Conservation (phyloP, 1,140 invertebrate species). For the Luehdorfia chinensis region DNA sequence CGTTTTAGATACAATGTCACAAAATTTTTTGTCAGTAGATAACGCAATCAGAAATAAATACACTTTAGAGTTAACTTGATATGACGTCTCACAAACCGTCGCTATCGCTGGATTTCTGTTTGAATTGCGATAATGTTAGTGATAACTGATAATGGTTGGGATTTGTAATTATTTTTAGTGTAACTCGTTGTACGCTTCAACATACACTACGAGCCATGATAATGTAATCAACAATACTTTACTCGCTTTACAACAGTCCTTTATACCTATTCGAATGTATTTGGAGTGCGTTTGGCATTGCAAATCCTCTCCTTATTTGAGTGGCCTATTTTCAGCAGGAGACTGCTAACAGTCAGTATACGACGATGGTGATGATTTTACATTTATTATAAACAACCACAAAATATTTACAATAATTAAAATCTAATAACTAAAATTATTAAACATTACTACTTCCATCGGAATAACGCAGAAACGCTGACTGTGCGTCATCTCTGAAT, state of each 20-base stretch:
- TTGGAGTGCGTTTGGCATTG: too few relatives aligned
- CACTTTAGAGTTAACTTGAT: slow-evolving; percentile 45
- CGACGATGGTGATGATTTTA: too few relatives aligned
- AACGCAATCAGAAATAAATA: slow-evolving; percentile 57
- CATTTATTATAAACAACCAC: too few relatives aligned
- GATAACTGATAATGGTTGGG: slow-evolving; percentile 33
- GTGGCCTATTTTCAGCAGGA: too few relatives aligned
- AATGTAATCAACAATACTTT: slow-evolving; percentile 10
- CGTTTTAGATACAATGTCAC: slow-evolving; percentile 33
- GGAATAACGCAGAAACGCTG: too few relatives aligned
- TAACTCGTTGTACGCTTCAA: slow-evolving; percentile 18
- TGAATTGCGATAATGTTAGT: slow-evolving; percentile 46
- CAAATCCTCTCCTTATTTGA: too few relatives aligned
- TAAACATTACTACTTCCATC: too few relatives aligned
- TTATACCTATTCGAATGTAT: too few relatives aligned
- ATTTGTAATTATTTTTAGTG: slow-evolving; percentile 34
- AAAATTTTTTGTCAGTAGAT: slow-evolving; percentile 38
- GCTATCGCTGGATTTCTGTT: slow-evolving; percentile 51
- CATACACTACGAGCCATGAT: slow-evolving; percentile 13
- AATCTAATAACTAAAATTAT: too few relatives aligned
- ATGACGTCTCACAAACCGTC: slow-evolving; percentile 53
- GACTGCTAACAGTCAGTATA: too few relatives aligned
- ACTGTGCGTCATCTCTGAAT: too few relatives aligned
- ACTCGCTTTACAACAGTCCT: neutral
- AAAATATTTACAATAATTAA: too few relatives aligned